Evolutionary conservation across 2,888 invertebrate species (phyloP).

Genomic region (Periphyllus acericola): DNA sequence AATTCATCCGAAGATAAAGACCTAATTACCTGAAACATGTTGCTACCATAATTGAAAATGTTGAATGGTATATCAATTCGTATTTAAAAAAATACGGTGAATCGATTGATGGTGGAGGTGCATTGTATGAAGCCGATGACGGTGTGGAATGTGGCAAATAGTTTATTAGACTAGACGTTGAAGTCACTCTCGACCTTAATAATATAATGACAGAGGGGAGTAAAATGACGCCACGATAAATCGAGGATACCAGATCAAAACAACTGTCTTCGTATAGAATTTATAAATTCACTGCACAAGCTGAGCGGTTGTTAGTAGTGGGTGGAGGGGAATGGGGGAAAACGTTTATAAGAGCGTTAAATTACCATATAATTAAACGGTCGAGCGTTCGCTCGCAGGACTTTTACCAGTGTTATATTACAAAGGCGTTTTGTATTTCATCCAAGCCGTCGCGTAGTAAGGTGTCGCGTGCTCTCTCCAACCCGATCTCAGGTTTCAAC

Average conservation of each 20-base stretch:
- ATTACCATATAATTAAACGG: slow-evolving; percentile 60
- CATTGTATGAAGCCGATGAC: background rate
- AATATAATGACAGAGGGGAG: background rate
- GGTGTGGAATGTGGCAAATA: background rate
- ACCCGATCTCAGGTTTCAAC: slow-evolving; percentile 42
- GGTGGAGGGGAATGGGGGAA: background rate
- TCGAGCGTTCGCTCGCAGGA: background rate
- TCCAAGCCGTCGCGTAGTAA: background rate
- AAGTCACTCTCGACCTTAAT: too few species aligned
- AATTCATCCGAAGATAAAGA: too few species aligned
- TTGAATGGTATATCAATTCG: too few species aligned
- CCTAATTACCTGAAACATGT: too few species aligned
- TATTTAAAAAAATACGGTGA: too few species aligned
- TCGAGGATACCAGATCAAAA: background rate
- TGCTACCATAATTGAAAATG: too few species aligned
- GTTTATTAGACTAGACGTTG: too few species aligned
- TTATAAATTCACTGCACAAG: background rate
- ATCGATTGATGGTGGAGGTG: background rate
- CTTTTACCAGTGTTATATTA: background rate
- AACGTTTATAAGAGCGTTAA: slow-evolving; percentile 36
- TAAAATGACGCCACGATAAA: background rate
- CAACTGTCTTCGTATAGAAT: background rate
- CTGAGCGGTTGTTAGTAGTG: background rate
- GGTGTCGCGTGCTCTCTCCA: background rate
- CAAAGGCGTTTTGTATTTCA: slow-evolving; percentile 50